Base-by-base conservation (phyloP, 2,888 invertebrate genomes). In the Pterostichus madidus region DNA sequence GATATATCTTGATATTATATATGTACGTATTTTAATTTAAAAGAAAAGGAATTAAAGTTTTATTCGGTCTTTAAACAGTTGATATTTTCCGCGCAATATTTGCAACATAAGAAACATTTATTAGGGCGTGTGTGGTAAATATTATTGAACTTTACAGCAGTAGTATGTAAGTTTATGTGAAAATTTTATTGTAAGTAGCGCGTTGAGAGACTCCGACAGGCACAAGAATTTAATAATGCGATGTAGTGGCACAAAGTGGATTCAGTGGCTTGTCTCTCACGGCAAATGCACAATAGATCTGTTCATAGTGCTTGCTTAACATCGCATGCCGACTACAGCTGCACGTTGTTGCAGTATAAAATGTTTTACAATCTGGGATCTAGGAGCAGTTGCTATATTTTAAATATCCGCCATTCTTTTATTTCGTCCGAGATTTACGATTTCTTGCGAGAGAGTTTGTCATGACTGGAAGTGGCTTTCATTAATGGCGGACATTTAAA, bases 171-270 rank as follows among this genome's bases (percentile, higher is more conserved):
- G 79, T 79, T 79, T 79, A 79, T 79, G 79, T 61, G 61, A 79
- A 79, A 79, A 79, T 79, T 79, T 61, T 79, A 61, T 24, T 61
- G 79, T 59, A 79, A 79, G 61, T 24, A 56, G 61, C 13, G 44
- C 59, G 44, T 31, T 31, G 64, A 17, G 44, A 44, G 61, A 64
- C 24, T 32, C 13, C 46, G 46, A 79, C 61, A 64, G 59, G 59
- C 46, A 79, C 79, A 79, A 61, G 79, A 79, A 79, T 79, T 79
- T 79, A 79, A 79, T 79, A 79, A 79, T 79, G 64, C 79, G 31
- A 44, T 79, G 49, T 76, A 53, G 76, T 76, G 35, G 76, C 56
- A 39, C 39, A 39, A 77, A 77, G 52, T 59, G 59, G 59, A 77
- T 77, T 59, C 56, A 56, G 76, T 76, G 76, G 75, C 75, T 75